phyloP scores from a whole-genome alignment of 2,888 invertebrate species.

The Acanthosoma haemorrhoidale region DNA sequence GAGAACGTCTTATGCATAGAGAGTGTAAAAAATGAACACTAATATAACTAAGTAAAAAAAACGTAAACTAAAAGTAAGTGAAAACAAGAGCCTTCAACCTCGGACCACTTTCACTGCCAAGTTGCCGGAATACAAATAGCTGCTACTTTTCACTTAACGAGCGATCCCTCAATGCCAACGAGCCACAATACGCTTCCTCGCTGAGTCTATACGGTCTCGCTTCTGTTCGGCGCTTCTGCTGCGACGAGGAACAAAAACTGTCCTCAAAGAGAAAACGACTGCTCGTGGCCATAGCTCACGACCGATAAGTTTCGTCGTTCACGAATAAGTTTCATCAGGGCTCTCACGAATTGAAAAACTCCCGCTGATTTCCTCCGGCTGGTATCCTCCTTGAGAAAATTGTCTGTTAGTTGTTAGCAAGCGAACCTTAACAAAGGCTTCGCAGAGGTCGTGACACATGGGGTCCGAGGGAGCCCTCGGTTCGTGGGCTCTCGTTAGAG shows the following conservation, averaged over 20 bases:
- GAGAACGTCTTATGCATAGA: too few relatives aligned
- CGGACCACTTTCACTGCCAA: background rate
- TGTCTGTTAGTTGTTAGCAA: conserved; percentile 6
- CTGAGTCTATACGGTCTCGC: background rate
- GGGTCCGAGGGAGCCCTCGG: too few relatives aligned
- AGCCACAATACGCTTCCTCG: background rate
- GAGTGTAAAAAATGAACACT: too few relatives aligned
- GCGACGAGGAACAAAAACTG: background rate
- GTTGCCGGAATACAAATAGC: background rate
- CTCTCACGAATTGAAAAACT: conserved; percentile 7
- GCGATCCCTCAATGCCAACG: background rate
- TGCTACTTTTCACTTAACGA: background rate
- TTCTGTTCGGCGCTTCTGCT: background rate
- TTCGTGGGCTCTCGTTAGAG: too few relatives aligned
- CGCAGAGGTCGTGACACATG: background rate
- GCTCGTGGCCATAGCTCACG: conserved; percentile 14
- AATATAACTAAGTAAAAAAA: too few relatives aligned
- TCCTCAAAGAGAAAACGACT: background rate
- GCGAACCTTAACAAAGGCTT: background rate
- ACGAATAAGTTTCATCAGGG: conserved; percentile 1
- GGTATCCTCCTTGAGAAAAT: conserved; percentile 4
- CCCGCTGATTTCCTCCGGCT: background rate
- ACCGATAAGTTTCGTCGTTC: background rate
- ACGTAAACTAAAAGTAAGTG: too few relatives aligned
- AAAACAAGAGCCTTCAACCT: too few relatives aligned